Percentiles rank a stretch among this genome's conserved stretches.
Evolutionary conservation across 2,113 vertebrate species (phyloP).

Genomic region (Pluvialis apricaria): DNA sequence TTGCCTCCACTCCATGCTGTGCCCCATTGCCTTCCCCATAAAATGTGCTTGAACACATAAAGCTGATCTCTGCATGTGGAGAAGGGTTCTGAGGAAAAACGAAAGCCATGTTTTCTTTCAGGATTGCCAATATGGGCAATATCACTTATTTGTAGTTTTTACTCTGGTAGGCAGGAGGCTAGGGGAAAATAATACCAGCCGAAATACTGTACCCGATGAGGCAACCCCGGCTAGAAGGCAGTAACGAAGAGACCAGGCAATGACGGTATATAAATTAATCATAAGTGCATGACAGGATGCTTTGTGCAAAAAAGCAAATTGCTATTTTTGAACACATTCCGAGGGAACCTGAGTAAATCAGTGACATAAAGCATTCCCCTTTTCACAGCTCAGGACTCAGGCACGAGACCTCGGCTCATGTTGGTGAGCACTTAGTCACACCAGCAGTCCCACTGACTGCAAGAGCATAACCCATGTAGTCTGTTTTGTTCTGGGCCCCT

Average conservation of each 20-base stretch:
- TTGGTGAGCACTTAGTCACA: slow-evolving; percentile 39
- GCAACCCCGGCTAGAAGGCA: neutral
- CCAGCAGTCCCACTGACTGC: neutral
- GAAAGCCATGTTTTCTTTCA: neutral
- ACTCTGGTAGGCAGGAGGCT: neutral
- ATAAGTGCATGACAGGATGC: neutral
- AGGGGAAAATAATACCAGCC: neutral
- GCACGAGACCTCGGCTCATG: slow-evolving; percentile 18
- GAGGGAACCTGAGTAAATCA: slow-evolving; percentile 45
- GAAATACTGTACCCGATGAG: neutral
- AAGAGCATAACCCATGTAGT: neutral
- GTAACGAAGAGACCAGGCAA: slow-evolving; percentile 3
- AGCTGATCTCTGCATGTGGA: neutral
- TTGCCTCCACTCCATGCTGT: neutral
- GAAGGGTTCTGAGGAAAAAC: neutral
- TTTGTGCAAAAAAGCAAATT: slow-evolving; percentile 40
- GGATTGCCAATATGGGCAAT: neutral
- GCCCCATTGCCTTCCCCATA: neutral
- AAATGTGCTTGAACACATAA: neutral
- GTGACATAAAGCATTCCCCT: slow-evolving; percentile 42
- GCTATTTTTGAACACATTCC: slow-evolving; percentile 11
- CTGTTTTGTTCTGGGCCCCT: neutral
- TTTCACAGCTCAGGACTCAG: slow-evolving; percentile 17
- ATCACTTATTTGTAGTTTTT: slow-evolving; percentile 7
- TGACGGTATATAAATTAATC: slow-evolving; percentile 4